Evolutionary conservation across 1,140 invertebrate species (phyloP), one percentile per base, ranked within the genome.

Genomic region (Drosophila lacteicornis): DNA sequence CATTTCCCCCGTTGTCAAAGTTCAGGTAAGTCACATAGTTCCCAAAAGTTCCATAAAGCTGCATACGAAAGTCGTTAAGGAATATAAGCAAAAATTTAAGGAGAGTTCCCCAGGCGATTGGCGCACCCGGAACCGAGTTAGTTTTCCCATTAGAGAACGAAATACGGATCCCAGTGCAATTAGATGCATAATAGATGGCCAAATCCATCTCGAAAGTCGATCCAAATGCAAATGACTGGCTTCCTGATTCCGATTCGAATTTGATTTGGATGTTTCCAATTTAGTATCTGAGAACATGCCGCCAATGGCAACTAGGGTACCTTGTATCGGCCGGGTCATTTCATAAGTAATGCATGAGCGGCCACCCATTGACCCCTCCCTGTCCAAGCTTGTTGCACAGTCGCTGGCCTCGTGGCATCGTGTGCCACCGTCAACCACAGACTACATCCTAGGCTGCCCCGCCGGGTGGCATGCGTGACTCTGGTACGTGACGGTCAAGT

Each of bases 331-430:
- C 62, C 33, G 13, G n/a, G 63, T 43, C 67, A 62, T 75, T 68
- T 71, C 84, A 88, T 88, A 87, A 88, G 84, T 88, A 88, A 90
- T 88, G 84, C 85, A 90, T 88, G 80, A 87, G 66, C 40, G 61
- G 84, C 36, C 75, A 47, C 80, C 59, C 66, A 75, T 53, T 59
- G 75, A 50, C 53, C 80, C 63, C 13, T n/a, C 12, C 19, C 7
- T 4, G 5, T 11, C 13, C 7, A 38, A 57, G 63, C 57, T 59
- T 68, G 82, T 86, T 86, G 80, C 84, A 82, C 73, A 70, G 25
- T 9, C 19, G 30, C 15, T 13, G 1, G 17, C 25, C 22, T 19
- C 13, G 30, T 15, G 15, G 50, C 43, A 25, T 15, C 27, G n/a
- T 19, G 33, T 19, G 40, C 51, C 51, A 58, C 19, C 36, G 27